Base-by-base conservation (phyloP, 2,888 invertebrate genomes). In the Morpho deidamia region DNA sequence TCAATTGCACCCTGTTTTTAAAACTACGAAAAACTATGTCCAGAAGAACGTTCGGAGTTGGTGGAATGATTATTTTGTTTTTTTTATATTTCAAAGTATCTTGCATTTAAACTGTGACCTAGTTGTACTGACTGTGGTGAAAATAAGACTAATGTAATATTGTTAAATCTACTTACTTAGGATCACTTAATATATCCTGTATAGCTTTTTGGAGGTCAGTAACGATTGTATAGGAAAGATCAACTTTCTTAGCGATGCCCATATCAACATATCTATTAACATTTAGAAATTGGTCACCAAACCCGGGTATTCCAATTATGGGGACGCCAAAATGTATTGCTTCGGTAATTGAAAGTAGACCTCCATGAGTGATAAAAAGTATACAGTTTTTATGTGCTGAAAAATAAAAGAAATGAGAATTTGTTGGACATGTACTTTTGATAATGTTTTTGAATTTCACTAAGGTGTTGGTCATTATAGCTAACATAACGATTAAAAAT, bases 281-380 rank as follows among this genome's bases (percentile, higher is more conserved):
- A 37, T 84, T 85, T 0, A 69, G 58, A 53, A 72, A 76, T 63
- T 85, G 84, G 42, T 85, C 84, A 2, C 64, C 73, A 42, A 71
- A 74, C 3, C 69, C 70, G 1, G 79, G 80, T 37, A 79, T 71
- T 8, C 75, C 78, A 5, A 79, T 70, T 1, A 74, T 62, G 7
- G 79, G 79, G 7, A 75, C 69, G 23, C 72, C 76, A 11, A 65
- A 71, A 55, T 79, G 69, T n/a, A 76, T 59, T 7, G 76, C 58
- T 46, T 79, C 79, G 0, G 69, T 72, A 0, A 65, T 72, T 0
- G 78, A 79, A 4, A 78, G 62, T 1, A 74, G 67, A 45, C 78
- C 78, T 5, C 78, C 79, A 34, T 79, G 79, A 0, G 77, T 69
- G 14, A 78, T 71, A 46, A 78, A 77, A 5, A 77, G 45, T 0